Evolutionary conservation across 2,888 invertebrate genomes (phyloP).

Genomic region (Mesopsocus fuscifrons): DNA sequence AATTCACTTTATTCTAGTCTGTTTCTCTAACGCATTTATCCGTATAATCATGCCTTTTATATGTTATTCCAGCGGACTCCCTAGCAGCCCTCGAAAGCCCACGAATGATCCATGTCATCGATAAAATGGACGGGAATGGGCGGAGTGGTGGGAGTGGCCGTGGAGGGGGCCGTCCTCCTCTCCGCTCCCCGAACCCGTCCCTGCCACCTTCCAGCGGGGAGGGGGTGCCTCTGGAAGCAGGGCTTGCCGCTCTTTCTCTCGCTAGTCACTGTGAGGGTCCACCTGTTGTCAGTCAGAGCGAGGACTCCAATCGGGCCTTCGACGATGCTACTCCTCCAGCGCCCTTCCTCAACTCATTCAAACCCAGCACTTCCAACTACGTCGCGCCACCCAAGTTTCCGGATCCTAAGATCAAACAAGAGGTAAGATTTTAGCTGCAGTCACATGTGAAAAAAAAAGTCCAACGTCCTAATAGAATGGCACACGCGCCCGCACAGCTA

Average conservation of each 20-base stretch:
- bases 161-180: slow-evolving; percentile 1
- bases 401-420: background rate
- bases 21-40: no score
- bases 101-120: slow-evolving; percentile 15
- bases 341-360: slow-evolving; percentile 2
- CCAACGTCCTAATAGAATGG: no score
- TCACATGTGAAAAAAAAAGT: no score
- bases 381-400: background rate
- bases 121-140: slow-evolving; percentile 12
- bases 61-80: no score
- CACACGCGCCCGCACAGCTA: no score
- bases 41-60: no score
- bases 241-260: slow-evolving; percentile 8
- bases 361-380: background rate
- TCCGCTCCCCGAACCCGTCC: slow-evolving; percentile 11
- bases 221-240: slow-evolving; percentile 15
- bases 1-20: no score
- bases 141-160: background rate
- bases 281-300: slow-evolving; percentile 2
- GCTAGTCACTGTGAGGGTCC: slow-evolving; percentile 9
- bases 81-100: background rate
- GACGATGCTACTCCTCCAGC: slow-evolving; percentile 7
- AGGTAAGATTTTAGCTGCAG: no score
- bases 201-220: slow-evolving; percentile 14
- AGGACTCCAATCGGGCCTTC: background rate